A percentile compares a stretch with the other conserved stretches of the same genome.
Evolutionary conservation across 2,113 vertebrate genomes (phyloP).

Genomic region (Calyptommatus sinebrachiatus): DNA sequence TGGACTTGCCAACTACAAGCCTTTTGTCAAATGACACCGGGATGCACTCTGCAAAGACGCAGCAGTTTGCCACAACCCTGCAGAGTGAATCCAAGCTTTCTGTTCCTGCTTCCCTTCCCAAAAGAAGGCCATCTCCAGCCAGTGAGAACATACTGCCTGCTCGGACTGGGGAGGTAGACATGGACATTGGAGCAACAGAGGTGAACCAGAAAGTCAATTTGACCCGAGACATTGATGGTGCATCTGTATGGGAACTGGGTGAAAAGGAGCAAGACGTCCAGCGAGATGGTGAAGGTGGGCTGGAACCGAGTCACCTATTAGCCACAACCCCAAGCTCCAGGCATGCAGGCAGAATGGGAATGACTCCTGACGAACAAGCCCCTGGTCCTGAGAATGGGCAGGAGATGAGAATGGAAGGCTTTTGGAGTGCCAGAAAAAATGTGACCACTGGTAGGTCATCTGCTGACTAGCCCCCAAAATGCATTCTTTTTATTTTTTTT

Average conservation of each 20-base stretch:
- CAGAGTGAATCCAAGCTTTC: not conserved
- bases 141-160: not conserved
- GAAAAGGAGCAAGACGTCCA: not conserved
- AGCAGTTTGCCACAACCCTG: constrained; percentile 56
- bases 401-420: not conserved
- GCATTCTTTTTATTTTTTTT: too few relatives aligned
- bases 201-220: not conserved
- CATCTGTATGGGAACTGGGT: not conserved
- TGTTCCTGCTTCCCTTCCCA: not conserved
- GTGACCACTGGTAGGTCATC: constrained; percentile 22
- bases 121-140: not conserved
- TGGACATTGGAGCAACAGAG: not conserved
- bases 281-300: not conserved
- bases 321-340: not conserved
- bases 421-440: not conserved
- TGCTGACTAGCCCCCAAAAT: not conserved
- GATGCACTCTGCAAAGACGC: constrained; percentile 36
- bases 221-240: accelerated
- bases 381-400: not conserved
- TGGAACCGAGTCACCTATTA: not conserved
- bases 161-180: not conserved
- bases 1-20: not conserved
- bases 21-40: constrained; percentile 13
- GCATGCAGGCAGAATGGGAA: not conserved
- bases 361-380: not conserved